A percentile compares a stretch with the other conserved stretches of the same genome.
These are phyloP conservation scores for Colossoma macropomum DNA, from an alignment of 2,113 vertebrate genomes.

Conservation along the genomic window DNA sequence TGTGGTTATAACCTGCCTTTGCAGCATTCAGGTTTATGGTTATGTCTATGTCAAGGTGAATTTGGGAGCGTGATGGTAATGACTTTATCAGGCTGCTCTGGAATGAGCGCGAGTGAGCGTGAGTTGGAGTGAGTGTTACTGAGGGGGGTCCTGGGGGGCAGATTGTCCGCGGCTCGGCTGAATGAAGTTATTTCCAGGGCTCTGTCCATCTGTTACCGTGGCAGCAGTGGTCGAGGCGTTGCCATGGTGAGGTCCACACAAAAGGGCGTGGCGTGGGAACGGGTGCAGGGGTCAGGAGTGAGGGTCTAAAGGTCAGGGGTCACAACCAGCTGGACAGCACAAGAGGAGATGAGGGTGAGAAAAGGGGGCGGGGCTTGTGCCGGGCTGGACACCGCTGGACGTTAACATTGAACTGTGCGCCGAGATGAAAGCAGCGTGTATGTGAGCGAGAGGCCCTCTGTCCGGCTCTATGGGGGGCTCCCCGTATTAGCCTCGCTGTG, in stretches of 20 bases:
- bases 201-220: conserved; percentile 83
- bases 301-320: conserved; percentile 78
- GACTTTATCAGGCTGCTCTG: conserved; percentile 74
- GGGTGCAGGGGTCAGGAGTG: conserved; percentile 80
- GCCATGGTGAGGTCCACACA: conserved; percentile 77
- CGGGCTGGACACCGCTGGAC: conserved; percentile 74
- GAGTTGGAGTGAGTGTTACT: conserved; percentile 18
- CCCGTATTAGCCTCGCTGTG: conserved; percentile 42
- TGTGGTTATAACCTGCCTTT: conserved; percentile 35
- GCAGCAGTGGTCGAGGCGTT: conserved; percentile 77
- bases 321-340: conserved; percentile 83
- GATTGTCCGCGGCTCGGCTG: conserved; percentile 67
- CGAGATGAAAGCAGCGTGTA: conserved; percentile 59
- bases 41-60: conserved; percentile 60
- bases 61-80: conserved; percentile 69
- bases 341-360: conserved; percentile 80
- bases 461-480: conserved; percentile 60
- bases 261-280: conserved; percentile 85
- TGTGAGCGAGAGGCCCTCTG: conserved; percentile 51
- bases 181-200: conserved; percentile 80
- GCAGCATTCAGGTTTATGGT: conserved; percentile 42
- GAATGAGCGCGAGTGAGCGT: conserved; percentile 60
- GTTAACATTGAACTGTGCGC: conserved; percentile 81
- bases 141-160: conserved; percentile 4
- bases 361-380: conserved; percentile 71